Evolutionary conservation across 2,113 vertebrate genomes (phyloP).

Genomic region (Ursus arctos): DNA sequence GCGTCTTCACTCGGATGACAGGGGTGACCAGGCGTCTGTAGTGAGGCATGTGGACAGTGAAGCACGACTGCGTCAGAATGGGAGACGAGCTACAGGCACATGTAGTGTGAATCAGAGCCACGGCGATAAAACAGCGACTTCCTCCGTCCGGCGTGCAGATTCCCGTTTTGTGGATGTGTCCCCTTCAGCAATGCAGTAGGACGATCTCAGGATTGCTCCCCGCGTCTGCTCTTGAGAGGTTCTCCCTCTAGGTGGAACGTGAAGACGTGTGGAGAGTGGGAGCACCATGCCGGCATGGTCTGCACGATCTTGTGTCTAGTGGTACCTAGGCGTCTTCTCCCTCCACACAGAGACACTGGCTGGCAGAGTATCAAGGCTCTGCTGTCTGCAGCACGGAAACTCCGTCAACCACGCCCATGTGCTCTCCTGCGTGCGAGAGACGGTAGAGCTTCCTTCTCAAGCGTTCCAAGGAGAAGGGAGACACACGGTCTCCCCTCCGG

Average conservation of each 20-base stretch:
- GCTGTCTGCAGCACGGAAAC: no score
- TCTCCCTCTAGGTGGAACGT: background rate
- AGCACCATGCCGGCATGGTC: background rate
- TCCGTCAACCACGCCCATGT: no score
- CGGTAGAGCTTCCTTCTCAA: background rate
- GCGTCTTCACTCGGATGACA: background rate
- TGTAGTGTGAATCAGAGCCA: background rate
- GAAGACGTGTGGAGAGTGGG: background rate
- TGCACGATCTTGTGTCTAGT: no score
- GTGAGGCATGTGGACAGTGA: rapidly evolving
- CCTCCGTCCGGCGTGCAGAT: rapidly evolving
- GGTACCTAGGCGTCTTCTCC: background rate
- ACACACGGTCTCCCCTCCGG: rapidly evolving
- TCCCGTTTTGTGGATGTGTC: background rate
- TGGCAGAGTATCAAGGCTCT: background rate
- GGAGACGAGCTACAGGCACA: no score
- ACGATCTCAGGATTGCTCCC: no score
- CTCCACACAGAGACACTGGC: background rate
- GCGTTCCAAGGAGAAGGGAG: background rate
- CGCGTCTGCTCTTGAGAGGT: background rate
- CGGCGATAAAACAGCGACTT: background rate
- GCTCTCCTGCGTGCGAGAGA: rapidly evolving
- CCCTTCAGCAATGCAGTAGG: background rate
- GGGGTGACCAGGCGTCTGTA: no score
- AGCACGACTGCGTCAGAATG: rapidly evolving